A percentile compares a stretch with the other conserved stretches of the same genome.
Evolutionary conservation across 2,888 invertebrate species (phyloP).

Genomic region (Torymus tubicola): DNA sequence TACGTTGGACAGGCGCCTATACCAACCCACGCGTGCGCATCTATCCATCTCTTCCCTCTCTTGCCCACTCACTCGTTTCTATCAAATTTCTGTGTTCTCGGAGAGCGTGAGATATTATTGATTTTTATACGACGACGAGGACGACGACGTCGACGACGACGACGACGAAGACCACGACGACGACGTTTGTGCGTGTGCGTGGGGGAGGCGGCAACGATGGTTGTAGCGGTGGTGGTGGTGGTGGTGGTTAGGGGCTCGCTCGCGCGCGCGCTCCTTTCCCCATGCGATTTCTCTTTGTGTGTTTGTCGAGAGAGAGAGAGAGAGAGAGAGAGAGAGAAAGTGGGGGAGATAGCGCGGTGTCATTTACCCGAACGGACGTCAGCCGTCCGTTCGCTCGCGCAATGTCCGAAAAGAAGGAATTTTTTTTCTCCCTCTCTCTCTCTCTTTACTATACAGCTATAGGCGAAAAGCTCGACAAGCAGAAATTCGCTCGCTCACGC

Average conservation of each 20-base stretch:
- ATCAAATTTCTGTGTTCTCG: constrained; percentile 69
- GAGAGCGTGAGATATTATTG: constrained; percentile 76
- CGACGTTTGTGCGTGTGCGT: constrained; percentile 55
- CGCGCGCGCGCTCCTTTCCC: constrained; percentile 50
- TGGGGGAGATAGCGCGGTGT: constrained; percentile 66
- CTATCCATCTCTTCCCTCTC: neutral
- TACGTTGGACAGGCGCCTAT: constrained; percentile 24
- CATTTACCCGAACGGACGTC: constrained; percentile 72
- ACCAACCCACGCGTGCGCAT: neutral
- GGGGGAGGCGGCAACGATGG: constrained; percentile 52
- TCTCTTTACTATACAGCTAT: constrained; percentile 10
- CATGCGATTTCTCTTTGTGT: constrained; percentile 60
- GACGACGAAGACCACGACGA: constrained; percentile 11
- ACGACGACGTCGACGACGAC: neutral
- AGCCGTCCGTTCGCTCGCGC: constrained; percentile 57
- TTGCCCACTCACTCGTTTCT: constrained; percentile 19
- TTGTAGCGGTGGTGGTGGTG: constrained; percentile 59
- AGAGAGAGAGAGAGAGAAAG: constrained; percentile 60
- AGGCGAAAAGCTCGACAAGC: constrained; percentile 49
- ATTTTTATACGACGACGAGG: constrained; percentile 69
- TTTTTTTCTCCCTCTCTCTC: constrained; percentile 40
- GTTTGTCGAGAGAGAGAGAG: constrained; percentile 63
- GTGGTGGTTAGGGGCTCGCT: constrained; percentile 53
- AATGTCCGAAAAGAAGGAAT: constrained; percentile 61
- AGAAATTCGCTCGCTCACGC: constrained; percentile 58